phyloP scores from a whole-genome alignment of 2,888 invertebrate species.

The Spodoptera picta region DNA sequence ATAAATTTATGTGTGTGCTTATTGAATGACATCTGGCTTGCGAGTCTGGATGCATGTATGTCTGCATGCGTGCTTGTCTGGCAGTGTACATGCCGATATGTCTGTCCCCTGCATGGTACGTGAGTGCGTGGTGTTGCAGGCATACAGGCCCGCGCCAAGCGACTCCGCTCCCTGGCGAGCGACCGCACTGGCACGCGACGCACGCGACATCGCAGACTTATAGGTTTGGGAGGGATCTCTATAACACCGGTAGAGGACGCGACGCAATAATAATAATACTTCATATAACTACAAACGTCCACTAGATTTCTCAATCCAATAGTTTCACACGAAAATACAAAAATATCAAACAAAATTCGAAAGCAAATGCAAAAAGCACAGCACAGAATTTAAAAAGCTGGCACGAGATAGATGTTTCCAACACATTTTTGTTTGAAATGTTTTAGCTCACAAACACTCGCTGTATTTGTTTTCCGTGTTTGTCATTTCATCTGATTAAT shows the following conservation, averaged over 20 bases:
- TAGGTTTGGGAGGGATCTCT: constrained; percentile 68
- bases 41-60: constrained; percentile 1
- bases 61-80: neutral
- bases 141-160: constrained; percentile 66
- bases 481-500: neutral
- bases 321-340: too few species aligned
- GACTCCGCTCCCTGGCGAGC: constrained; percentile 69
- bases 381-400: neutral
- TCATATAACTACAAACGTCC: constrained; percentile 10
- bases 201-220: constrained; percentile 51
- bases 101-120: neutral
- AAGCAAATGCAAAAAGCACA: neutral
- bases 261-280: constrained; percentile 18
- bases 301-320: neutral
- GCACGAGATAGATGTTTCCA: constrained; percentile 5
- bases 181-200: constrained; percentile 62
- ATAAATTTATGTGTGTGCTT: too few species aligned
- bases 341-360: neutral
- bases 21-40: constrained; percentile 3
- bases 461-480: neutral
- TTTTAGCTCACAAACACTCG: neutral
- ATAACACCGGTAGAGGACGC: constrained; percentile 45
- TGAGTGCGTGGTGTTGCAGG: constrained; percentile 59
- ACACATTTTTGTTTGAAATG: neutral
- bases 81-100: constrained; percentile 19